Evolutionary conservation across 2,113 vertebrate genomes (phyloP).

Genomic region (Erpornis zantholeuca): DNA sequence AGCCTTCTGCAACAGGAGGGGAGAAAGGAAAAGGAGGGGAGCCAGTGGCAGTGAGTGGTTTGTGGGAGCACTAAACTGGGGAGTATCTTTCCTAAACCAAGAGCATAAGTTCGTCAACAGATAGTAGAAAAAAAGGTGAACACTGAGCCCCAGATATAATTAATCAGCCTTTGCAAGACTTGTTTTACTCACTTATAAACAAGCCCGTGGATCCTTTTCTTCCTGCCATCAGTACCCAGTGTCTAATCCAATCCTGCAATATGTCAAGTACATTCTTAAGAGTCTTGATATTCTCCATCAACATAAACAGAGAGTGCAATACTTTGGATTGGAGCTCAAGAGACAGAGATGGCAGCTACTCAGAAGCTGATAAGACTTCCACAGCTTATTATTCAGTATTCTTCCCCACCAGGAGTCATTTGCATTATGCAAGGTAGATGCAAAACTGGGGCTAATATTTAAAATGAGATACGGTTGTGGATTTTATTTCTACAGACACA

Average conservation of each 20-base stretch:
- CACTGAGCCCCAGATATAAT: neutral
- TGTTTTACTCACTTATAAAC: neutral
- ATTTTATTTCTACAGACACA: neutral
- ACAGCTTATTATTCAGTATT: neutral
- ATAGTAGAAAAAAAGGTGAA: neutral
- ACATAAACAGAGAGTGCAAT: neutral
- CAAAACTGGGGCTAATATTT: neutral
- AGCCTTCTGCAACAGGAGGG: neutral
- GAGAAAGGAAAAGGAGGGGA: neutral
- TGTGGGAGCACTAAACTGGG: neutral
- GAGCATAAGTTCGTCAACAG: neutral
- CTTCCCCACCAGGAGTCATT: neutral
- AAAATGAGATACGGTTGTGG: neutral
- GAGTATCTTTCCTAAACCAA: neutral
- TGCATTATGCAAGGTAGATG: neutral
- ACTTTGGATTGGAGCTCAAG: neutral
- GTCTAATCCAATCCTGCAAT: neutral
- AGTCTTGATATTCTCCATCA: neutral
- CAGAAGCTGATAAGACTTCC: neutral
- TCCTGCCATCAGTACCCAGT: neutral
- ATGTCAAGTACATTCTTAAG: neutral
- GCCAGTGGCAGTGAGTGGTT: fast-evolving
- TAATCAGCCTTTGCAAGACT: neutral
- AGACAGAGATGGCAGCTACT: neutral
- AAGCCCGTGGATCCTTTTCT: neutral